Evolutionary conservation across 2,797 vertebrate genomes (phyloP), one percentile per base, ranked within the genome.

Genomic region (Sebastiscus tertius): DNA sequence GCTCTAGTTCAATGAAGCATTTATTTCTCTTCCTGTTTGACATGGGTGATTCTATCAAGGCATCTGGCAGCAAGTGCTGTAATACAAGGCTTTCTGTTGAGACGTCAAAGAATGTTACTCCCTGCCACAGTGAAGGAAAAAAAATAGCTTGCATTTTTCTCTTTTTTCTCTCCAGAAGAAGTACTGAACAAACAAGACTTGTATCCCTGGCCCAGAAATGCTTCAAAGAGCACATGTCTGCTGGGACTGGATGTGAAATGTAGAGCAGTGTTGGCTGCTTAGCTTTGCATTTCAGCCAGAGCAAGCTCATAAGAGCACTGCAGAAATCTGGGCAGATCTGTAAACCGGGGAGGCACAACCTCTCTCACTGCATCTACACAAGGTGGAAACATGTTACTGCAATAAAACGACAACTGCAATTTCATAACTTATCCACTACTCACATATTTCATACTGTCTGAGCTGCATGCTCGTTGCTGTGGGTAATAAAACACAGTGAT

Each of bases 141-240:
- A 92, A 94, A 94, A 94, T 90, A 85, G 90, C 92, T 93, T 92
- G 84, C 90, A 91, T 93, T 91, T 92, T 72, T 71, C 52, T 74
- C 61, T 33, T 22, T 9, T 29, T 31, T 69, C 75, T 84, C 76
- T 87, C 79, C 89, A 93, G 14, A 20, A 52, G 92, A 93, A 94
- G 92, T 86, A 94, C 92, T 93, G 91, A 95, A 96, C 95, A 96
- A 96, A 96, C 95, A 95, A 93, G 93, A 88, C 93, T 93, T 94
- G 93, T 92, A 94, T 95, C 94, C 92, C 94, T 95, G 94, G 94
- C 95, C 94, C 93, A 95, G 94, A 96, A 95, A 95, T 92, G 94
- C 95, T 96, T 96, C 95, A 96, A 96, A 96, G 94, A 95, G 93
- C 89, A 92, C 88, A 89, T 92, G 93, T 95, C 96, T 96, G 93